Conservation (phyloP, 2,113 vertebrate species). For the Trematomus loennbergii region DNA sequence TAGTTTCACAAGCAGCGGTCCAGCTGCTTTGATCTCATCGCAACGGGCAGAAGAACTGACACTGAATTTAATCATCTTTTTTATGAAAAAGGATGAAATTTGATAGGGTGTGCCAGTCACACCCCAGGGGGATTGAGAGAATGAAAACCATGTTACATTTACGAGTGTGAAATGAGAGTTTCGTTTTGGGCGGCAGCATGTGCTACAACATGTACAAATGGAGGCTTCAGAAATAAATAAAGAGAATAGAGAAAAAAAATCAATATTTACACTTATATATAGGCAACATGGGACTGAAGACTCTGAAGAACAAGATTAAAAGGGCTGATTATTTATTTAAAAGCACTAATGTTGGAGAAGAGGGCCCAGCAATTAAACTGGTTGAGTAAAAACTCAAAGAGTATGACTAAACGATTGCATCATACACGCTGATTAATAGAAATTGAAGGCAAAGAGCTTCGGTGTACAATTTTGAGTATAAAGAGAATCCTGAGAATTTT, state of each 20-base stretch:
- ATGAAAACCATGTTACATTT: slow-evolving; percentile 49
- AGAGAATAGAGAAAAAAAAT: not conserved
- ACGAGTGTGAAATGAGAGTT: slow-evolving; percentile 29
- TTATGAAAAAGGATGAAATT: slow-evolving; percentile 35
- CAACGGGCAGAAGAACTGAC: slow-evolving; percentile 47
- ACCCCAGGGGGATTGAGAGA: slow-evolving; percentile 42
- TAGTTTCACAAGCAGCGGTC: slow-evolving; percentile 47
- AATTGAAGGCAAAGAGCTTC: not conserved
- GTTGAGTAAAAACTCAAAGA: slow-evolving; percentile 1
- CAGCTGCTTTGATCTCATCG: slow-evolving; percentile 69
- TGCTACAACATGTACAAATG: not conserved
- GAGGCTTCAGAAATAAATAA: not conserved
- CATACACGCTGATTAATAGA: slow-evolving; percentile 1
- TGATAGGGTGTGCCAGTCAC: slow-evolving; percentile 26
- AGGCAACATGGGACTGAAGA: slow-evolving; percentile 9
- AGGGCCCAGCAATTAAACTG: slow-evolving; percentile 22
- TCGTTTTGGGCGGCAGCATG: not conserved
- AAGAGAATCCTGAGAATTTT: too few relatives aligned
- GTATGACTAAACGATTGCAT: not conserved
- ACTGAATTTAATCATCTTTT: slow-evolving; percentile 59
- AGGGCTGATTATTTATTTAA: slow-evolving; percentile 49
- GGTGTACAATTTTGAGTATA: not conserved
- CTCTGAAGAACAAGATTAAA: slow-evolving; percentile 22
- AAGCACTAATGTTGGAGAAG: slow-evolving; percentile 21
- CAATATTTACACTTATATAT: slow-evolving; percentile 7